phyloP scores from a whole-genome alignment of 2,797 vertebrate genomes.

The Lepidocolaptes lacrymiger region DNA sequence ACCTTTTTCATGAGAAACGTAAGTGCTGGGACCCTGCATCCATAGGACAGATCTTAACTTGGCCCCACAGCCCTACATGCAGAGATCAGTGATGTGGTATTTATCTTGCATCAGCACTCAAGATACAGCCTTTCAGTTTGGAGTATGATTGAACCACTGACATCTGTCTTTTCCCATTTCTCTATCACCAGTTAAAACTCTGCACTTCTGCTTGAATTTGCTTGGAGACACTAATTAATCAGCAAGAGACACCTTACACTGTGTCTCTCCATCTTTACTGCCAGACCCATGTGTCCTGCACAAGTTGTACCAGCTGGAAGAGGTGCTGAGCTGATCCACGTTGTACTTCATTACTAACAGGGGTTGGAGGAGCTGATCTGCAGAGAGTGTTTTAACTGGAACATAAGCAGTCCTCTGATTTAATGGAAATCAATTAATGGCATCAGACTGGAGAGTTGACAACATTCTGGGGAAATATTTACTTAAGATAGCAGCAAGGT shows the following conservation, averaged over 20 bases:
- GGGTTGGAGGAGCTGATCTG: background rate
- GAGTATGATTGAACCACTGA: background rate
- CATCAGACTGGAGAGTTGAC: constrained; percentile 4
- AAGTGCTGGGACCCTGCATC: background rate
- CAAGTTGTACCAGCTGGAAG: background rate
- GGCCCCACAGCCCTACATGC: accelerated
- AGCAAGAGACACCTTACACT: background rate
- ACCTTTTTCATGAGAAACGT: background rate
- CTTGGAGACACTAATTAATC: background rate
- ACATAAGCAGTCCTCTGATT: background rate
- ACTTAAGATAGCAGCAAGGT: constrained; percentile 45
- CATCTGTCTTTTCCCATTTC: background rate
- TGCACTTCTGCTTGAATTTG: background rate
- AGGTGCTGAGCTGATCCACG: accelerated
- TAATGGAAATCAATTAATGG: constrained; percentile 40
- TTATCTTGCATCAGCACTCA: background rate
- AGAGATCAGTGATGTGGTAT: background rate
- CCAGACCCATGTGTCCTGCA: background rate
- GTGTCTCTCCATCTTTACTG: background rate
- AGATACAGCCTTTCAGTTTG: background rate
- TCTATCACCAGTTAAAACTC: background rate
- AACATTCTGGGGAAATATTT: constrained; percentile 46
- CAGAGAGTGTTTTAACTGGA: background rate
- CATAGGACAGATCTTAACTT: background rate
- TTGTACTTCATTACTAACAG: background rate